Percentiles rank a stretch among this genome's conserved stretches.
phyloP scores from a whole-genome alignment of 2,113 vertebrate species.

The Oryzias curvinotus region DNA sequence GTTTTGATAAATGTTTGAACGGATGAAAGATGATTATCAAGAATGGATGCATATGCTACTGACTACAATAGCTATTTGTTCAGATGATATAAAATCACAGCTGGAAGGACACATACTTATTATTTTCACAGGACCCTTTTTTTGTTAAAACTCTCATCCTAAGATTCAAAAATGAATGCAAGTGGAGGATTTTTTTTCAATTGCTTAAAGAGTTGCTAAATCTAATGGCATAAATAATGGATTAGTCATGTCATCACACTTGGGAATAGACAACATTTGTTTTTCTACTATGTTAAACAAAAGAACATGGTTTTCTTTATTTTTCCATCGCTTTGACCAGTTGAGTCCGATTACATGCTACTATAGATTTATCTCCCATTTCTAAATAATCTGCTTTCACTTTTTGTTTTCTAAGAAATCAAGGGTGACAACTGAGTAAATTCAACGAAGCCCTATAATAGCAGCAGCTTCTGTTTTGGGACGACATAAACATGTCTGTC shows the following conservation, averaged over 20 bases:
- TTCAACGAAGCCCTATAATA: slow-evolving; percentile 22
- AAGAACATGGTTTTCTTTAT: slow-evolving; percentile 54
- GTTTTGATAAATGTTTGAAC: slow-evolving; percentile 29
- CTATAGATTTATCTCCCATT: slow-evolving; percentile 56
- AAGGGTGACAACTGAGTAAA: slow-evolving; percentile 55
- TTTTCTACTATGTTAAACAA: slow-evolving; percentile 66
- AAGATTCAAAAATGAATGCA: slow-evolving; percentile 19
- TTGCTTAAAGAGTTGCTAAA: slow-evolving; percentile 37
- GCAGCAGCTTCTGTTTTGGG: not conserved
- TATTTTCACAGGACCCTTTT: not conserved
- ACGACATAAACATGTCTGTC: slow-evolving; percentile 27
- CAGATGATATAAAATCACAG: slow-evolving; percentile 2
- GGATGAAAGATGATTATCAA: slow-evolving; percentile 31
- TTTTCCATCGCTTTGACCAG: slow-evolving; percentile 57
- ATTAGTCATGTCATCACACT: slow-evolving; percentile 59
- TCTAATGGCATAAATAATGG: slow-evolving; percentile 53
- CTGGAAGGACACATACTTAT: not conserved
- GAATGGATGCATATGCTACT: slow-evolving; percentile 28
- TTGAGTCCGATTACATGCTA: slow-evolving; percentile 65
- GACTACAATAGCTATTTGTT: slow-evolving; percentile 11
- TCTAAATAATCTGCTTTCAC: slow-evolving; percentile 68
- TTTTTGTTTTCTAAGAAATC: slow-evolving; percentile 71
- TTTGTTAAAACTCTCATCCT: slow-evolving; percentile 16
- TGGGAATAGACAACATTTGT: slow-evolving; percentile 58
- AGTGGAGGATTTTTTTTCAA: slow-evolving; percentile 21